A percentile compares a stretch with the other conserved stretches of the same genome.
Conservation (phyloP, 2,888 invertebrate species). For the Onchidella celtica region DNA sequence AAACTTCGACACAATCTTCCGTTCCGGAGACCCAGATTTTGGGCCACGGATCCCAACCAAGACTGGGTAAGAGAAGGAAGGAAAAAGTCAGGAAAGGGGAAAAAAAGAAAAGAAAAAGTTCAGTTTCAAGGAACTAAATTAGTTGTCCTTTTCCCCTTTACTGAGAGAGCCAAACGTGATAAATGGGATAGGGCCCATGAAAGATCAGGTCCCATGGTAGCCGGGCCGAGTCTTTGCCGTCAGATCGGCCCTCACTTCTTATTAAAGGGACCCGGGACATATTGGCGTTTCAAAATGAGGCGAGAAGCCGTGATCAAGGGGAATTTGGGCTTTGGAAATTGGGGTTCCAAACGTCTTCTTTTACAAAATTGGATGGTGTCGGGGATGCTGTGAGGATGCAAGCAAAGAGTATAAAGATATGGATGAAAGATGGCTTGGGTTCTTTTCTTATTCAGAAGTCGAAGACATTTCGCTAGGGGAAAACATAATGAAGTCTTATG, state of each 20-base stretch:
- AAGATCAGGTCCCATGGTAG: conserved; percentile 39
- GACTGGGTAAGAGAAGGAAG: too few species aligned
- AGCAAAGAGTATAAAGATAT: too few species aligned
- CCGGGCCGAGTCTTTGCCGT: conserved; percentile 12
- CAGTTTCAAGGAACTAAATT: conserved; percentile 28
- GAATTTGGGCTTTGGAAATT: conserved; percentile 34
- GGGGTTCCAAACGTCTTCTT: conserved; percentile 17
- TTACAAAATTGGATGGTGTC: neutral
- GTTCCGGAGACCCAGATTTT: too few species aligned
- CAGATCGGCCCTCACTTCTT: conserved; percentile 32
- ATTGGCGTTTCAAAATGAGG: conserved; percentile 38
- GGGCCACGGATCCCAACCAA: too few species aligned
- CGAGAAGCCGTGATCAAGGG: conserved; percentile 43
- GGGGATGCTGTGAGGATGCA: neutral
- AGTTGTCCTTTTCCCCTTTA: conserved; percentile 26
- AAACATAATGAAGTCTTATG: too few species aligned
- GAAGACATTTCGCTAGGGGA: too few species aligned
- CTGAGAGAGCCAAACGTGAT: conserved; percentile 30
- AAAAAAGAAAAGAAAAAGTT: too few species aligned
- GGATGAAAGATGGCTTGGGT: too few species aligned
- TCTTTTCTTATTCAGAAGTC: too few species aligned
- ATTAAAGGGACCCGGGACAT: conserved; percentile 38
- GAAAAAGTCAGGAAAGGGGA: too few species aligned
- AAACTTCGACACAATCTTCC: too few species aligned
- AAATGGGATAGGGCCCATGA: conserved; percentile 21